These are phyloP conservation scores for Propithecus deckenii DNA, from an alignment of 2,797 vertebrate species.

Conservation along the genomic window DNA sequence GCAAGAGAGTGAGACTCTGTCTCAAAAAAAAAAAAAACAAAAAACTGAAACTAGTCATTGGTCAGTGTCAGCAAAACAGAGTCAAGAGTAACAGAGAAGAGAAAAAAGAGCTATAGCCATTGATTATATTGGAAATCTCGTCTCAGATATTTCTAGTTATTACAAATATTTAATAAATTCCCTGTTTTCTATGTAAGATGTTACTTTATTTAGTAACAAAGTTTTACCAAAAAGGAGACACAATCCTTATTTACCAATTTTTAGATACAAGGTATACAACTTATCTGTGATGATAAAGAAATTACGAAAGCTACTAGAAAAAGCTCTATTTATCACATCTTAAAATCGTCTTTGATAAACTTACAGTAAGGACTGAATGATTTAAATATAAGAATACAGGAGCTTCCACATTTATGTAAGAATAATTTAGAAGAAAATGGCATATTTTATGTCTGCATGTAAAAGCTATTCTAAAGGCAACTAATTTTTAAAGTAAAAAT, in stretches of 20 bases:
- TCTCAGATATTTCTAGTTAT: neutral
- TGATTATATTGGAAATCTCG: neutral
- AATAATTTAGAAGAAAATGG: neutral
- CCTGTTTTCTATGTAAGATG: neutral
- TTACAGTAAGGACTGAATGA: neutral
- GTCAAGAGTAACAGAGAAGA: neutral
- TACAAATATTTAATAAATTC: neutral
- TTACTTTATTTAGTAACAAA: neutral
- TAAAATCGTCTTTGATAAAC: neutral
- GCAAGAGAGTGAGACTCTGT: too few relatives aligned
- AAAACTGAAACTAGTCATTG: neutral
- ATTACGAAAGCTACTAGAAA: neutral
- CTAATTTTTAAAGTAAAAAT: conserved; percentile 26
- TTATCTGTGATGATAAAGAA: neutral
- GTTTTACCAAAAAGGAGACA: neutral
- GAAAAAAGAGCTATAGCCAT: neutral
- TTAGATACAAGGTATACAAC: neutral
- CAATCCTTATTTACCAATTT: neutral
- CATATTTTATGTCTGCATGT: conserved; percentile 5
- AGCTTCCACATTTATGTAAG: neutral
- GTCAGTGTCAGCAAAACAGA: neutral
- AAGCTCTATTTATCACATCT: neutral
- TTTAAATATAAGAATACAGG: neutral
- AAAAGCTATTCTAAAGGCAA: conserved; percentile 18
- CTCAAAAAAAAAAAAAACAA: neutral